Conservation (phyloP, 2,888 invertebrate species). For the Ephialtes manifestator region DNA sequence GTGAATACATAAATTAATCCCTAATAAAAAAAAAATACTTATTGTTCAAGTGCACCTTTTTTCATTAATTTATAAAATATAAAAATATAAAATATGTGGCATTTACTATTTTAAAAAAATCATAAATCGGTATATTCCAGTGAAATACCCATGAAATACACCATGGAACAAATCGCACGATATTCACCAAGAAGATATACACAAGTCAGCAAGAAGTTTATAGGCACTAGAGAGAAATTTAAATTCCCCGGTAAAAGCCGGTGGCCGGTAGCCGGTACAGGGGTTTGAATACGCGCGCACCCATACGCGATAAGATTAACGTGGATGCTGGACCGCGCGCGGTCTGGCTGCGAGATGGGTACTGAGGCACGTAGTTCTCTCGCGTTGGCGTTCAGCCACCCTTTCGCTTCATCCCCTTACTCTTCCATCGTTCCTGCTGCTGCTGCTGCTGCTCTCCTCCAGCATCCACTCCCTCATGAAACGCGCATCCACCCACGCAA, state of each 20-base stretch:
- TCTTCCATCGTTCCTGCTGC: conserved; percentile 56
- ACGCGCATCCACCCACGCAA: conserved; percentile 85
- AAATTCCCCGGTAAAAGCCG: conserved; percentile 53
- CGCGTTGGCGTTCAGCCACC: conserved; percentile 76
- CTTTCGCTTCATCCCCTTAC: conserved; percentile 68
- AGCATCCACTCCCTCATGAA: conserved; percentile 77
- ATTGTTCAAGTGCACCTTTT: no score
- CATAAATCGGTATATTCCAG: neutral
- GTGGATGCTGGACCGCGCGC: conserved; percentile 61
- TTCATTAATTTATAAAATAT: no score
- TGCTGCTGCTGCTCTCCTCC: conserved; percentile 47
- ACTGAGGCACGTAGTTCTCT: conserved; percentile 79
- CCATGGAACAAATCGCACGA: conserved; percentile 14
- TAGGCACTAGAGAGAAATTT: conserved; percentile 31
- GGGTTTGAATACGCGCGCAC: conserved; percentile 23
- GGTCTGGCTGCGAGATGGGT: conserved; percentile 77
- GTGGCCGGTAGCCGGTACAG: conserved; percentile 56
- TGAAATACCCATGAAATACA: neutral
- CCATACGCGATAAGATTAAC: conserved; percentile 59
- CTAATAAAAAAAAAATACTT: no score
- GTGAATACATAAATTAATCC: no score
- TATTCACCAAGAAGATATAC: conserved; percentile 15
- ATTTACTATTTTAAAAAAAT: no score
- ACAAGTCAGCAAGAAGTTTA: conserved; percentile 14
- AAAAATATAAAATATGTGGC: no score